phyloP scores from a whole-genome alignment of 2,113 vertebrate species.

The Nicator chloris region DNA sequence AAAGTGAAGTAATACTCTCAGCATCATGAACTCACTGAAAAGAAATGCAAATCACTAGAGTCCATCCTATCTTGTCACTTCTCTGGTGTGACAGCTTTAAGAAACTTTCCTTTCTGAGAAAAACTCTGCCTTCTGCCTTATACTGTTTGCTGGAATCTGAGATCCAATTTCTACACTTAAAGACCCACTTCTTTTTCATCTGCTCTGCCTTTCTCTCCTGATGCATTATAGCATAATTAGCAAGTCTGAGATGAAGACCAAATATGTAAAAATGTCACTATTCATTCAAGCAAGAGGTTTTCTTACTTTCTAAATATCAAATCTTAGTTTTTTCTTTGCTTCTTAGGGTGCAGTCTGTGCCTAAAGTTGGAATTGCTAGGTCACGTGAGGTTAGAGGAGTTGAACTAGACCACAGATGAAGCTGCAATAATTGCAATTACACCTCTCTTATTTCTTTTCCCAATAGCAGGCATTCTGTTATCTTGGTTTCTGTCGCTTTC shows the following conservation, averaged over 20 bases:
- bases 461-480: not conserved
- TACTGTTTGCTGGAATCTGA: not conserved
- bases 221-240: not conserved
- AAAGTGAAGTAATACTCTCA: not conserved
- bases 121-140: not conserved
- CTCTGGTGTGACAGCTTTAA: not conserved
- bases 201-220: not conserved
- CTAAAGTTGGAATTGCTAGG: not conserved
- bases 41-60: not conserved
- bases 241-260: not conserved
- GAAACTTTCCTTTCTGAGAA: not conserved
- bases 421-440: not conserved
- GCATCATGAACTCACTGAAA: not conserved
- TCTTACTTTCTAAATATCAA: not conserved
- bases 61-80: not conserved
- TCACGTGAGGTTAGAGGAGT: not conserved
- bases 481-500: not conserved
- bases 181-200: not conserved
- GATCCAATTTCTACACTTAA: not conserved
- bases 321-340: not conserved
- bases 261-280: not conserved
- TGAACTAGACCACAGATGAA: not conserved
- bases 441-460: not conserved
- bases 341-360: not conserved
- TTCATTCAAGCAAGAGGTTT: not conserved